Evolutionary conservation across 2,797 vertebrate genomes (phyloP), one percentile per base, ranked within the genome.

Genomic region (Trachops cirrhosus): DNA sequence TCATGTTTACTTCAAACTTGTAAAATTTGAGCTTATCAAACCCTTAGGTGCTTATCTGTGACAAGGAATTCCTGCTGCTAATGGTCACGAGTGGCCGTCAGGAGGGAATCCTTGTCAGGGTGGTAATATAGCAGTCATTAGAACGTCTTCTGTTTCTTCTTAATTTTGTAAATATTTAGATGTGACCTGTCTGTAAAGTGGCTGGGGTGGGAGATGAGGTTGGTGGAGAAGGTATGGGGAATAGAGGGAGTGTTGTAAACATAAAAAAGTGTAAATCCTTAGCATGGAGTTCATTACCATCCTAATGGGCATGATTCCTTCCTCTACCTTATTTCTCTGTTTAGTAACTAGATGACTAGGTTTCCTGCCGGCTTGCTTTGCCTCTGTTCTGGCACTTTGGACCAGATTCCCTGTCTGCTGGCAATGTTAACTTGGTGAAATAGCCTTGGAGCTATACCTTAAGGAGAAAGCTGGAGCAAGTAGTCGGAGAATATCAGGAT

Each of bases 131-230:
- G 29, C 2, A 5, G 12, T 80, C 32, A 39, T 62, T 74, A 50
- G 41, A 18, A 46, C 24, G 39, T 68, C 64, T 46, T n/a, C 34
- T 54, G 46, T 95, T 77, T 92, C 86, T 86, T 62, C 68, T 32
- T 71, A 39, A 44, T 2, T 32, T 75, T 83, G 83, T 90, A 96
- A 94, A 83, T 86, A 97, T 95, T 92, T 94, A 44, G 39, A 79
- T 73, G 29, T 54, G n/a, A 93, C 29, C 19, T 71, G 32, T 74
- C 54, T 86, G n/a, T 46, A 46, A 86, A 91, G 44, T 59, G 68
- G 15, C 39, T 32, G 10, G 70, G 22, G 39, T 48, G 75, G 24
- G 44, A 26, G 22, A 54, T 39, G 32, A 32, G 37, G 34, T 26
- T 94, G 41, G 34, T 41, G 2, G 29, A 48, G 41, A 79, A 86